Evolutionary conservation across 2,888 invertebrate genomes (phyloP), one percentile per base, ranked within the genome.

Genomic region (Acleris holmiana): DNA sequence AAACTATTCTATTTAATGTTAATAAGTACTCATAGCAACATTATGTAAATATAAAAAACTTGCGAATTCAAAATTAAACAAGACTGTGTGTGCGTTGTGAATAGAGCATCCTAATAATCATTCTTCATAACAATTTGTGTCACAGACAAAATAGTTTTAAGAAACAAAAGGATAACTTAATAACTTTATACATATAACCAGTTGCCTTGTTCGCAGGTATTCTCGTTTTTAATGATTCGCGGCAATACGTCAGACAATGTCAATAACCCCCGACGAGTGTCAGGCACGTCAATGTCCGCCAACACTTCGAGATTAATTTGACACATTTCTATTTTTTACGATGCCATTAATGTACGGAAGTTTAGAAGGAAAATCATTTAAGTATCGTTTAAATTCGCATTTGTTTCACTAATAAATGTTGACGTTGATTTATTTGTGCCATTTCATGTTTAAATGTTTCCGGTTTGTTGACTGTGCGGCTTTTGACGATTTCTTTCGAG

Each of bases 241-340:
- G 5, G 21, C 21, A 21, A 25, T 18, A 59, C 58, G 58, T 66
- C 70, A 65, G 69, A 67, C 61, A 68, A 68, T 64, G 76, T 76
- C 79, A 74, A 73, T 77, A 76, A 80, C 76, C 79, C 79, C 58
- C 61, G 61, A 66, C 61, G 60, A 70, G 68, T 76, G 77, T 73
- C 72, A 76, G 75, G 73, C 80, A 80, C 73, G 79, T 73, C 78
- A 75, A 77, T 73, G 79, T 72, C 75, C 79, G 73, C 68, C 68
- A 68, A 66, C 68, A 67, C 67, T 56, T 68, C 62, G 68, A 76
- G 72, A 80, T 77, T 81, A 78, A 80, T 80, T 79, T 73, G 75
- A 71, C 71, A 76, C 21, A 66, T 61, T 61, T 61, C 15, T 57
- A 41, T 56, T 61, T 61, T 56, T 61, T 56, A 61, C 46, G n/a